Evolutionary conservation across 1,140 invertebrate genomes (phyloP).

Genomic region (Scaptomyza graminum): DNA sequence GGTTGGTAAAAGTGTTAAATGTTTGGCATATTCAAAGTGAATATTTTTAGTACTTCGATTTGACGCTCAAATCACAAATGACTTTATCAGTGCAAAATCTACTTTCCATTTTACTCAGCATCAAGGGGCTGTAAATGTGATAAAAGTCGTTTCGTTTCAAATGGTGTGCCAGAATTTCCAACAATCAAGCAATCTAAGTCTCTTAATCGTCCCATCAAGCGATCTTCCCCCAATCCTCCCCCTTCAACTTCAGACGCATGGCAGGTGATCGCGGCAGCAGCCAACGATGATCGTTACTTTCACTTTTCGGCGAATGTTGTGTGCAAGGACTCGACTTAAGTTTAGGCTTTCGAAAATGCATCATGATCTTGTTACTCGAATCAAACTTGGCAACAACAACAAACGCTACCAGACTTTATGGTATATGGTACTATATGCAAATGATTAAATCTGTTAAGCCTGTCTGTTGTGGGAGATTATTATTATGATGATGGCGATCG

Average conservation of each 20-base stretch:
- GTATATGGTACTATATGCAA: slow-evolving; percentile 51
- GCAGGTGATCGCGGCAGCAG: slow-evolving; percentile 55
- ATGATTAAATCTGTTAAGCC: slow-evolving; percentile 35
- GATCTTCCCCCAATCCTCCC: slow-evolving; percentile 52
- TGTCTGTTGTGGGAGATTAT: slow-evolving; percentile 35
- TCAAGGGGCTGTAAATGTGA: slow-evolving; percentile 10
- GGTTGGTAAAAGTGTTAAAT: slow-evolving; percentile 72
- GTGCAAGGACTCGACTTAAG: slow-evolving; percentile 59
- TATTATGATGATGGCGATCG: neutral
- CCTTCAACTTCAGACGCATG: slow-evolving; percentile 55
- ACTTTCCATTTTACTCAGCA: neutral
- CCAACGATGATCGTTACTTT: slow-evolving; percentile 65
- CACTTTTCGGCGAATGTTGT: slow-evolving; percentile 60
- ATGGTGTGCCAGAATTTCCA: slow-evolving; percentile 3
- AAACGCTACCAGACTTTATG: slow-evolving; percentile 33
- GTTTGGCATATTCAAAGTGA: slow-evolving; percentile 54
- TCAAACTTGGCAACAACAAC: slow-evolving; percentile 57
- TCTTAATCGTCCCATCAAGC: slow-evolving; percentile 42
- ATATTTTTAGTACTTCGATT: slow-evolving; percentile 37
- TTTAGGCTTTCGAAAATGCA: slow-evolving; percentile 77
- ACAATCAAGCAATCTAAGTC: slow-evolving; percentile 8
- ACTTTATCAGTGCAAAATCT: neutral
- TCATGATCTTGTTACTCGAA: slow-evolving; percentile 75
- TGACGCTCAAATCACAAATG: slow-evolving; percentile 30
- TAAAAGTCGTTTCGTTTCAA: neutral